A percentile compares a stretch with the other conserved stretches of the same genome.
These are phyloP conservation scores for Netelia melanura DNA, from an alignment of 2,888 invertebrate species.

Conservation along the genomic window DNA sequence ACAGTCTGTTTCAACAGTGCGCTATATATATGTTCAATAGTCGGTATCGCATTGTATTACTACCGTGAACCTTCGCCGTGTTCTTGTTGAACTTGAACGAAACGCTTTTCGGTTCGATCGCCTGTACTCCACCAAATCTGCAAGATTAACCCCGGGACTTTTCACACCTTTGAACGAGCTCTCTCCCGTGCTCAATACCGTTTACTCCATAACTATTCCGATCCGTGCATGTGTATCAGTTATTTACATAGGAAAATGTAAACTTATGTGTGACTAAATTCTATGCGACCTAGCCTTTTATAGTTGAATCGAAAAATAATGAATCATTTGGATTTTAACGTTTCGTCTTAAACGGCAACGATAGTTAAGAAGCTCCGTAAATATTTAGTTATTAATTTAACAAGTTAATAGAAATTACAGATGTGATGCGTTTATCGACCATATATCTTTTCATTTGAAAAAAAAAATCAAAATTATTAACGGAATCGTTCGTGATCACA, in stretches of 20 bases:
- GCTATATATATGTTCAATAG: too few relatives aligned
- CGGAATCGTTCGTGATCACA: slow-evolving; percentile 3
- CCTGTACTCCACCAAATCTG: slow-evolving; percentile 25
- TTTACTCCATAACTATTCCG: neutral
- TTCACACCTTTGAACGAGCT: slow-evolving; percentile 43
- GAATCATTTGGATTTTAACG: too few relatives aligned
- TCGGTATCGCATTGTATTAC: neutral
- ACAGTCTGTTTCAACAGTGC: neutral
- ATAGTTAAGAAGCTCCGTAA: too few relatives aligned
- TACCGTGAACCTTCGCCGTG: neutral
- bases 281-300: too few relatives aligned
- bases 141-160: slow-evolving; percentile 30
- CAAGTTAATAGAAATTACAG: neutral
- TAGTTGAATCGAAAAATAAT: too few relatives aligned
- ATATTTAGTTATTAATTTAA: too few relatives aligned
- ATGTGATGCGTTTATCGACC: neutral
- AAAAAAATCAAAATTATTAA: neutral
- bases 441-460: neutral
- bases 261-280: too few relatives aligned
- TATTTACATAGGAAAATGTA: too few relatives aligned
- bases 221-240: neutral
- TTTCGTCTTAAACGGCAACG: too few relatives aligned
- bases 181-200: neutral
- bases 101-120: slow-evolving; percentile 51
- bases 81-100: slow-evolving; percentile 31